Conservation (phyloP, 2,113 vertebrate species). For the Haemorhous mexicanus region DNA sequence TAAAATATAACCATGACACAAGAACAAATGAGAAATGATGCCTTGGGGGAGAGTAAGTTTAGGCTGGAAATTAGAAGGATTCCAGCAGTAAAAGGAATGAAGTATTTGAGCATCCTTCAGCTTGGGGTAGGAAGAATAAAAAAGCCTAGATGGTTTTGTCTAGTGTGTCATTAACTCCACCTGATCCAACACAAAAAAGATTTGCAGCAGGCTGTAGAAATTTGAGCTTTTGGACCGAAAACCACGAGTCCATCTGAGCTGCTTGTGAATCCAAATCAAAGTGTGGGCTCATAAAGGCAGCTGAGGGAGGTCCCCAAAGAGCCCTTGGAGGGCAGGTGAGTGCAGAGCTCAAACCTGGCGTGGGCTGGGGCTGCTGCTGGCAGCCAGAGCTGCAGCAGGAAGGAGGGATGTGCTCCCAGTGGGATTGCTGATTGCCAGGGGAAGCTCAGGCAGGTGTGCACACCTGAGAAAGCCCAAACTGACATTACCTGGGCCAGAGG, state of each 20-base stretch:
- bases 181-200: not conserved
- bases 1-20: conserved; percentile 17
- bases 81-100: not conserved
- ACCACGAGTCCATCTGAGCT: not conserved
- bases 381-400: rapidly evolving
- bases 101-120: not conserved
- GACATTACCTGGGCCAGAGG: not conserved
- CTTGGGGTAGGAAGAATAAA: not conserved
- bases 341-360: rapidly evolving
- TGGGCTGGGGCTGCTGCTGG: rapidly evolving
- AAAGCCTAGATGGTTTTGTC: not conserved
- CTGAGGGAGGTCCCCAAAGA: not conserved
- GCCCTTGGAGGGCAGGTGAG: not conserved
- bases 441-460: rapidly evolving
- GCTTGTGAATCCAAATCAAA: not conserved
- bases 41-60: conserved; percentile 26
- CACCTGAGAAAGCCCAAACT: not conserved
- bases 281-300: not conserved
- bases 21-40: conserved; percentile 38
- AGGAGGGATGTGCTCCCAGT: rapidly evolving
- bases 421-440: not conserved
- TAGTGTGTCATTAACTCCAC: not conserved
- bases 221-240: not conserved
- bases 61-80: conserved; percentile 37
- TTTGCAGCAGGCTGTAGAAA: not conserved